Conservation (phyloP, 2,888 invertebrate genomes). For the Craniophora ligustri region DNA sequence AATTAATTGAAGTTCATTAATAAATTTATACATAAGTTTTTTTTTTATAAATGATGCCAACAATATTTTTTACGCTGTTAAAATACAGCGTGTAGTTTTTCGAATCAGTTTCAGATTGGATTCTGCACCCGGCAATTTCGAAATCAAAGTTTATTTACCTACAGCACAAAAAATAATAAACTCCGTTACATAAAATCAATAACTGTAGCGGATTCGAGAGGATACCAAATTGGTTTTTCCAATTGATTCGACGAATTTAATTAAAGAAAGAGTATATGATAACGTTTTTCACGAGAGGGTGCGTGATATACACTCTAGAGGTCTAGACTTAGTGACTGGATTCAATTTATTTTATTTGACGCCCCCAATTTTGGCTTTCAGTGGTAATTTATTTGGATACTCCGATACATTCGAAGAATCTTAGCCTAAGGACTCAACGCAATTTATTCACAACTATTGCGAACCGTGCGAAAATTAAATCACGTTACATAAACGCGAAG, state of each 20-base stretch:
- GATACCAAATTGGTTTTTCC: slow-evolving; percentile 36
- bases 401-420: slow-evolving; percentile 39
- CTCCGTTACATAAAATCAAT: slow-evolving; percentile 17
- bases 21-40: too few relatives aligned
- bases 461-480: slow-evolving; percentile 33
- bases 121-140: slow-evolving; percentile 12
- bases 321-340: slow-evolving; percentile 40
- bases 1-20: too few relatives aligned
- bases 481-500: slow-evolving; percentile 21
- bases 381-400: slow-evolving; percentile 48
- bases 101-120: slow-evolving; percentile 11
- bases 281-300: slow-evolving; percentile 31
- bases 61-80: not conserved
- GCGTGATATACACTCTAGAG: slow-evolving; percentile 39
- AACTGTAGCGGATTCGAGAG: slow-evolving; percentile 9
- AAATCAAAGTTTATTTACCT: slow-evolving; percentile 1
- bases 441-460: slow-evolving; percentile 36
- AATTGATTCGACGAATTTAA: slow-evolving; percentile 45
- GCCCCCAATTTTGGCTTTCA: slow-evolving; percentile 33
- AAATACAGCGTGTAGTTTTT: not conserved
- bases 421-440: slow-evolving; percentile 38
- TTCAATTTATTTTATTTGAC: slow-evolving; percentile 56
- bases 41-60: too few relatives aligned
- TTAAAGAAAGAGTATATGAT: slow-evolving; percentile 39
- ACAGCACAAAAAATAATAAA: slow-evolving; percentile 26